phyloP scores from a whole-genome alignment of 2,113 vertebrate species.

The Antigone vipio region DNA sequence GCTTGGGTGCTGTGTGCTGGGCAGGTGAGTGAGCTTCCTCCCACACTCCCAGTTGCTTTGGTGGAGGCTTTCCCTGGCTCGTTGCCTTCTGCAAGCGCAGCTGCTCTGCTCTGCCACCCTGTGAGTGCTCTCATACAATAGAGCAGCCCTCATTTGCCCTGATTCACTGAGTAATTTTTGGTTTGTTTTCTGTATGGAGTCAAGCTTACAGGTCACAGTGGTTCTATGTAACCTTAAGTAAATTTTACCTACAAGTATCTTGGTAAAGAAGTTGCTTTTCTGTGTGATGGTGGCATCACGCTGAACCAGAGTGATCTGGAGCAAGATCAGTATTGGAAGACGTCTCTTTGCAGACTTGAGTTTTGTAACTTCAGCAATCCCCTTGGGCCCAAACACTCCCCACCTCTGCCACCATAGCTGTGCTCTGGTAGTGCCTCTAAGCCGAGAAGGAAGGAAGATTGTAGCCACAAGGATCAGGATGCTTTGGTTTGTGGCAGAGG shows the following conservation, averaged over 20 bases:
- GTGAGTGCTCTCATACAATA: background rate
- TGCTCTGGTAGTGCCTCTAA: background rate
- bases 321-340: background rate
- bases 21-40: background rate
- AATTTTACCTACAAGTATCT: background rate
- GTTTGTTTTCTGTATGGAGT: background rate
- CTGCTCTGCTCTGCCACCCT: background rate
- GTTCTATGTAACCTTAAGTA: background rate
- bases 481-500: background rate
- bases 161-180: background rate
- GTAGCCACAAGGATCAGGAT: background rate
- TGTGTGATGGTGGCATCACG: background rate
- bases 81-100: background rate
- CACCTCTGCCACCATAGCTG: rapidly evolving
- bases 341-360: background rate
- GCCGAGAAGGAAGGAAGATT: background rate
- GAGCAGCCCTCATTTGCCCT: background rate
- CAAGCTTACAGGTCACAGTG: background rate
- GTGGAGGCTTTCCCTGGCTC: background rate
- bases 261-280: background rate
- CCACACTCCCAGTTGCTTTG: background rate
- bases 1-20: background rate
- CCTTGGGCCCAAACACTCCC: background rate
- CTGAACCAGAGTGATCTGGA: background rate
- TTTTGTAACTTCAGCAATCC: background rate